Conservation (phyloP, 2,797 vertebrate species). For the Enteromius anoplus region DNA sequence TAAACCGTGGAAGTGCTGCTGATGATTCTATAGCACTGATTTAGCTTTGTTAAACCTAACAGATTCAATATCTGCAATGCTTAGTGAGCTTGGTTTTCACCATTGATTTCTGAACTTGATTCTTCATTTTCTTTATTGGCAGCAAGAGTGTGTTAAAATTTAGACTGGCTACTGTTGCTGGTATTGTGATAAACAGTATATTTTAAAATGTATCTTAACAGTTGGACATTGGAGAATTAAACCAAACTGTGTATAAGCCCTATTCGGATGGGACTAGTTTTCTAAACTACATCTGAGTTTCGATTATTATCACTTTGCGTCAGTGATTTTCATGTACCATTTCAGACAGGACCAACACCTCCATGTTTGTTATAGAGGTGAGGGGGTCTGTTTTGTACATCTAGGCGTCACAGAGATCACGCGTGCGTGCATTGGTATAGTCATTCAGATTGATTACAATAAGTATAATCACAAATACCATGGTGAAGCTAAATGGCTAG, state of each 20-base stretch:
- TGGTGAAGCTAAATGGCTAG: too few species aligned
- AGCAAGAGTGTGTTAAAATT: background rate
- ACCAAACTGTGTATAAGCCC: background rate
- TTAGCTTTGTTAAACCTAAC: background rate
- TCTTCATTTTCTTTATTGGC: background rate
- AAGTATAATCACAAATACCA: too few species aligned
- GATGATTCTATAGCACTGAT: background rate
- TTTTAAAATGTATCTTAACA: background rate
- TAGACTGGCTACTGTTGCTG: background rate
- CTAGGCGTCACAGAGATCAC: too few species aligned
- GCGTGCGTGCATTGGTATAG: too few species aligned
- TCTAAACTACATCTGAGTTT: too few species aligned
- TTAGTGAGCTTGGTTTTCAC: background rate
- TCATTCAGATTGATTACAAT: too few species aligned
- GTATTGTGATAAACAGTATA: background rate
- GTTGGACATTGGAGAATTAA: background rate
- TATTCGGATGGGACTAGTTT: too few species aligned
- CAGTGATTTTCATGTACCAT: too few species aligned
- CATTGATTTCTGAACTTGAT: background rate
- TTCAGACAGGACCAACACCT: too few species aligned
- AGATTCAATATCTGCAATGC: background rate
- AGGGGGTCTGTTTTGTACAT: too few species aligned
- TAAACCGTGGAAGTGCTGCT: background rate
- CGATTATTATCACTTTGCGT: too few species aligned
- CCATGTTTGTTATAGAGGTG: too few species aligned